Percentiles rank a stretch among this genome's conserved stretches.
phyloP scores from a whole-genome alignment of 2,113 vertebrate genomes.

The Nycticryphes semicollaris region DNA sequence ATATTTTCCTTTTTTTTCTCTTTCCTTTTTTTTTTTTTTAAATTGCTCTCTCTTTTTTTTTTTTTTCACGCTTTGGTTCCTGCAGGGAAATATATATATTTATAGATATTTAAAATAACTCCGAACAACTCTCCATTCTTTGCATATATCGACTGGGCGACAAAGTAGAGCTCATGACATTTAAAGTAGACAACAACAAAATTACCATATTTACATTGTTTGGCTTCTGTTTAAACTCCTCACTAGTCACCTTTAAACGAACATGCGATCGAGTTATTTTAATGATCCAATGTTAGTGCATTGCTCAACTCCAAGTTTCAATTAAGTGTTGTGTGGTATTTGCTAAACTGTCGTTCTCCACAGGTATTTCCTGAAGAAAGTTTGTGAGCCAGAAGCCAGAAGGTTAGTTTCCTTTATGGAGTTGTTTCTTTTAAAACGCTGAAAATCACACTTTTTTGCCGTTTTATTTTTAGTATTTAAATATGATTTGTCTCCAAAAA shows the following conservation, averaged over 20 bases:
- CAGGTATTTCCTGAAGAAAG: conserved; percentile 79
- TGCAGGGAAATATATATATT: conserved; percentile 80
- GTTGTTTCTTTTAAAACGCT: conserved; percentile 27
- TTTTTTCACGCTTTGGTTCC: conserved; percentile 79
- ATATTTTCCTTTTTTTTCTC: conserved; percentile 61
- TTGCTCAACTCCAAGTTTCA: conserved; percentile 71
- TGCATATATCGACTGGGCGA: conserved; percentile 46
- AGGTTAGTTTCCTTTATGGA: conserved; percentile 51
- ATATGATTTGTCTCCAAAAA: conserved; percentile 56
- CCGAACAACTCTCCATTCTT: conserved; percentile 67
- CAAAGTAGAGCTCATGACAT: conserved; percentile 62
- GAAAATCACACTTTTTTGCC: neutral
- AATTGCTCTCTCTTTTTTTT: too few species aligned
- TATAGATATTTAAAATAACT: conserved; percentile 82
- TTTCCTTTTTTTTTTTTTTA: neutral
- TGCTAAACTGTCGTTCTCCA: conserved; percentile 71
- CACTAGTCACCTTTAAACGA: conserved; percentile 37
- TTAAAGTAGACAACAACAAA: conserved; percentile 62
- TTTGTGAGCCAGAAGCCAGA: conserved; percentile 63
- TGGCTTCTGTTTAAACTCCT: conserved; percentile 50
- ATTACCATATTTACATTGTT: conserved; percentile 68
- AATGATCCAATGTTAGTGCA: conserved; percentile 55
- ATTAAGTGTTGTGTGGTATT: conserved; percentile 70
- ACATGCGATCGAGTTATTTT: conserved; percentile 46
- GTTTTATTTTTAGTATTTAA: neutral